A percentile compares a stretch with the other conserved stretches of the same genome.
These are phyloP conservation scores for Alectoris magna DNA, from an alignment of 2,797 vertebrate genomes.

Conservation along the genomic window DNA sequence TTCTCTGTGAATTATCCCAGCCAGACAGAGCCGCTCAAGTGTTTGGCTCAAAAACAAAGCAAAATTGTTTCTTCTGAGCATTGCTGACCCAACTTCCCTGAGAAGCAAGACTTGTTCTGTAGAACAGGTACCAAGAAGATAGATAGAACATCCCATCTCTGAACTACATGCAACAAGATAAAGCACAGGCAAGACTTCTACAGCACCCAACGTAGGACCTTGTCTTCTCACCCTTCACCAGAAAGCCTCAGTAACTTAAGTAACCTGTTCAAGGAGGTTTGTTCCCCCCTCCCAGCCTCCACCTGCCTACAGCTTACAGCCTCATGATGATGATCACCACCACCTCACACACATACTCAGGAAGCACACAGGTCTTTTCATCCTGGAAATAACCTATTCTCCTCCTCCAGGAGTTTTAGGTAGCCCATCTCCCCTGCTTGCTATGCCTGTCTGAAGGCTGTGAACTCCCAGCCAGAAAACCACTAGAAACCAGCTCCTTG, in stretches of 20 bases:
- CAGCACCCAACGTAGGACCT: rapidly evolving
- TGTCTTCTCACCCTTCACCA: neutral
- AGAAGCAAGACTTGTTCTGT: neutral
- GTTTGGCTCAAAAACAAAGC: neutral
- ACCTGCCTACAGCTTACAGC: neutral
- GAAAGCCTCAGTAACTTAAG: neutral
- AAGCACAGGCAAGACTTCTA: neutral
- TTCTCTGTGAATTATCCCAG: neutral
- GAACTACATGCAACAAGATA: rapidly evolving
- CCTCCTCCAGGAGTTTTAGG: neutral
- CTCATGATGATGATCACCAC: neutral
- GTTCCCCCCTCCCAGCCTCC: neutral
- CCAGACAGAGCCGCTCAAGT: neutral
- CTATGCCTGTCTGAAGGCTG: neutral
- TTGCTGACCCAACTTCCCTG: neutral
- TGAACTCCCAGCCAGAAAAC: neutral
- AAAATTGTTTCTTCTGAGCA: neutral
- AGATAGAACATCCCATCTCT: neutral
- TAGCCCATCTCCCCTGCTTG: neutral
- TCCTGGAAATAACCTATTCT: neutral
- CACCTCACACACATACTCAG: neutral
- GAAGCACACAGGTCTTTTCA: neutral
- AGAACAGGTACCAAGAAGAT: neutral
- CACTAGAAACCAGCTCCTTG: neutral
- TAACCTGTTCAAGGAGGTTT: neutral